Conservation (phyloP, 2,888 invertebrate genomes). For the Rhagium mordax region DNA sequence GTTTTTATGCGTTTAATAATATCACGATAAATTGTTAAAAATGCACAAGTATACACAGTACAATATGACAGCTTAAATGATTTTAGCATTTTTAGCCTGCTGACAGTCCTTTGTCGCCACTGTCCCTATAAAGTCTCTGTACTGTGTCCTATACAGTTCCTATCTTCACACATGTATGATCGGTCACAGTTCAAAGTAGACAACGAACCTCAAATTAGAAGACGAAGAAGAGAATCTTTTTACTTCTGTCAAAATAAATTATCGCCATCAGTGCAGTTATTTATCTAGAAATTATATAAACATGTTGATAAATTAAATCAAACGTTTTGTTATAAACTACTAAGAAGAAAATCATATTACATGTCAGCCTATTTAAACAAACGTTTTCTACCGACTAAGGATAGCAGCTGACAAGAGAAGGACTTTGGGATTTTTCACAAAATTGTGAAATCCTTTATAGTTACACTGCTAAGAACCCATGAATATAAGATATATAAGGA, state of each 20-base stretch:
- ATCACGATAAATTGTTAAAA: no score
- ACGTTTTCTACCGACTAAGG: not conserved
- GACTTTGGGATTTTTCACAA: slow-evolving; percentile 18
- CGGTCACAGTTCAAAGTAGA: no score
- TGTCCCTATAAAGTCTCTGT: no score
- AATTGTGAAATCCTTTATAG: slow-evolving; percentile 35
- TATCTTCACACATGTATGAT: no score
- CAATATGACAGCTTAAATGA: no score
- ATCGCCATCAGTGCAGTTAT: not conserved
- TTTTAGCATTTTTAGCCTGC: no score
- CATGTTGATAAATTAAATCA: not conserved
- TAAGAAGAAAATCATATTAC: slow-evolving; percentile 1
- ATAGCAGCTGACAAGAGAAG: slow-evolving; percentile 40
- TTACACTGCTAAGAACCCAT: slow-evolving; percentile 34
- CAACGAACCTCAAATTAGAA: no score
- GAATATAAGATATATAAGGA: slow-evolving; percentile 4
- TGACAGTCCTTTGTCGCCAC: no score
- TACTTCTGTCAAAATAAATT: not conserved
- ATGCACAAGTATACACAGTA: no score
- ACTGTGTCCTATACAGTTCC: no score
- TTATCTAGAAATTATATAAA: not conserved
- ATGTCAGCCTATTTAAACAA: slow-evolving; percentile 11
- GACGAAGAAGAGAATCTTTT: not conserved
- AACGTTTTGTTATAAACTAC: not conserved
- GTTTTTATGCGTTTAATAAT: no score